These are phyloP conservation scores for Luperina nickerlii DNA, from an alignment of 2,888 invertebrate species.

Conservation along the genomic window DNA sequence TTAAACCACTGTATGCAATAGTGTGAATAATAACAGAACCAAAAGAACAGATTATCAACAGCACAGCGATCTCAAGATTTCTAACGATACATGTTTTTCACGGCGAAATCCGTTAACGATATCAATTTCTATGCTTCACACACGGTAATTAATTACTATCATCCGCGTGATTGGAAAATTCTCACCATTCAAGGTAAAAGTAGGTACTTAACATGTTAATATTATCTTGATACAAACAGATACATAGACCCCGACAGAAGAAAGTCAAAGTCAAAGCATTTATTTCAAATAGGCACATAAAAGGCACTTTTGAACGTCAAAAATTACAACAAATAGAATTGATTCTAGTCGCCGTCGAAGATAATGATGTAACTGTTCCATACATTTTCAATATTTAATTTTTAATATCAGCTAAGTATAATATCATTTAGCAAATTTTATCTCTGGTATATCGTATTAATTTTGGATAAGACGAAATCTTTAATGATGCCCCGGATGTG, in stretches of 20 bases:
- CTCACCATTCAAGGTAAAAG: constrained; percentile 73
- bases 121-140: constrained; percentile 82
- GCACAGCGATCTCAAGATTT: constrained; percentile 67
- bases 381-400: constrained; percentile 11
- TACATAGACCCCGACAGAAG: neutral
- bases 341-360: too few species aligned
- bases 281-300: too few species aligned
- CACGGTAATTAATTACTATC: constrained; percentile 75
- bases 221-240: constrained; percentile 26
- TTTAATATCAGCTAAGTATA: neutral
- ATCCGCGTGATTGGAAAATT: constrained; percentile 74
- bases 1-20: constrained; percentile 31
- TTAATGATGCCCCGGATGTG: constrained; percentile 52
- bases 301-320: too few species aligned
- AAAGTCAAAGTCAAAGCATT: too few species aligned
- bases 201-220: constrained; percentile 43
- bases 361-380: neutral
- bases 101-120: constrained; percentile 71
- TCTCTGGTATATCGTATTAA: constrained; percentile 11
- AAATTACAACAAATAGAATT: too few species aligned
- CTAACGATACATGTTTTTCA: constrained; percentile 69
- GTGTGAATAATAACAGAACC: constrained; percentile 63
- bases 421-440: neutral
- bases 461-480: constrained; percentile 43
- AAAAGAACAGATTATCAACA: constrained; percentile 64